These are phyloP conservation scores for Drosophila mauritiana DNA, from an alignment of 1,140 invertebrate genomes.

Conservation along the genomic window DNA sequence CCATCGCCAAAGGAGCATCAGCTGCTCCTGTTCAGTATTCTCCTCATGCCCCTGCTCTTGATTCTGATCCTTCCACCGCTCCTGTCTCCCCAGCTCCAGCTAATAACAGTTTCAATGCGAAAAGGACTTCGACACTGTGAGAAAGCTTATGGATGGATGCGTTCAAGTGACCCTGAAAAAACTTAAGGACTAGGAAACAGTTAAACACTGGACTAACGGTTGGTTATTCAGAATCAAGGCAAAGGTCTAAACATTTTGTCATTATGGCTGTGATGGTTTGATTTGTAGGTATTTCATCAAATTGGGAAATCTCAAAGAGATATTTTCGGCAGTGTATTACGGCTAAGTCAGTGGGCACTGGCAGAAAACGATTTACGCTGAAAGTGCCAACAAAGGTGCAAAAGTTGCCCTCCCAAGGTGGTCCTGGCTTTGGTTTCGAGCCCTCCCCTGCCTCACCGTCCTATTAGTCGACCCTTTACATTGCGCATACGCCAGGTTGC, in stretches of 20 bases:
- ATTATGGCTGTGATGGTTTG: no score
- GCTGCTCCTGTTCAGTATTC: constrained; percentile 26
- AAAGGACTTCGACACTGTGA: constrained; percentile 15
- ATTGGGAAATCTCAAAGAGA: background rate
- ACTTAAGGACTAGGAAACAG: background rate
- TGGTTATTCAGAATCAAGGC: no score
- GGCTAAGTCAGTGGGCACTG: constrained; percentile 13
- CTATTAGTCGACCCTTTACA: constrained; percentile 20
- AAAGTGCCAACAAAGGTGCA: constrained; percentile 68
- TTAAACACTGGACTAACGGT: no score
- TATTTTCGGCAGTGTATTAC: constrained; percentile 7
- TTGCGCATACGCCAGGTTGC: constrained; percentile 61
- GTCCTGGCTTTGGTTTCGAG: constrained; percentile 17
- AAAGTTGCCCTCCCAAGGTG: constrained; percentile 43
- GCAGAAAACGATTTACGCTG: constrained; percentile 73
- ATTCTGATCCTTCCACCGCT: background rate
- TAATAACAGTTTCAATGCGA: constrained; percentile 76
- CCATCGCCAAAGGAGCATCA: constrained; percentile 61
- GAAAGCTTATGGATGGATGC: background rate
- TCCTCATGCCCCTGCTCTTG: background rate
- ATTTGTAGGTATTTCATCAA: no score
- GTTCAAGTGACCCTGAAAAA: background rate
- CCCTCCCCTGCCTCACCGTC: background rate
- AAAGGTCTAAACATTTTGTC: no score
- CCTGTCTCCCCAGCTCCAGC: constrained; percentile 25